A percentile compares a stretch with the other conserved stretches of the same genome.
phyloP scores from a whole-genome alignment of 2,797 vertebrate species.

The Neosalanx taihuensis region DNA sequence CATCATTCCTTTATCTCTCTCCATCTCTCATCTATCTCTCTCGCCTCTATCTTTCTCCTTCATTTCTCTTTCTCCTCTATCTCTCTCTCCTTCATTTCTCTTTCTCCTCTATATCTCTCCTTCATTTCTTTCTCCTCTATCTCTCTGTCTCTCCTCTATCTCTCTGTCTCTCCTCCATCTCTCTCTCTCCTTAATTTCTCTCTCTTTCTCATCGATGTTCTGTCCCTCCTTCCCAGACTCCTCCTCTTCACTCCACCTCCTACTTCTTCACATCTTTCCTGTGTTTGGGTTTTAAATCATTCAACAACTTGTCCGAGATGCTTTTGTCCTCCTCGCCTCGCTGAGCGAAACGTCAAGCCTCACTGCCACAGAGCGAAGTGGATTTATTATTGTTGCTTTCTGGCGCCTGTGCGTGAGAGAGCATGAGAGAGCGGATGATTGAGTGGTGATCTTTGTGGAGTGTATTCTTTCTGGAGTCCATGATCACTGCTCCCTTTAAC shows the following conservation, averaged over 20 bases:
- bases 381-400: background rate
- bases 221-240: no score
- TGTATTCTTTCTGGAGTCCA: constrained; percentile 40
- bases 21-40: no score
- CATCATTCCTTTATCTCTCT: no score
- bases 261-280: constrained; percentile 14
- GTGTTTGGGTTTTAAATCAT: constrained; percentile 37
- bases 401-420: constrained; percentile 1
- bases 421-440: constrained; percentile 9
- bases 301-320: constrained; percentile 12
- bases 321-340: constrained; percentile 17
- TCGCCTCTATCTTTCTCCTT: no score
- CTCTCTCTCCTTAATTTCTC: background rate
- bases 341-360: constrained; percentile 1
- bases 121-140: no score
- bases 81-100: background rate
- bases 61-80: background rate
- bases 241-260: background rate
- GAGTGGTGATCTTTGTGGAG: constrained; percentile 20
- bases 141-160: background rate
- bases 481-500: constrained; percentile 55
- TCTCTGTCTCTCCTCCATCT: background rate
- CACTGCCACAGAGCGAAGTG: no score
- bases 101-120: no score
- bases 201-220: constrained; percentile 12